A percentile compares a stretch with the other conserved stretches of the same genome.
Conservation (phyloP, 2,113 vertebrate species). For the Spea multiplicata region DNA sequence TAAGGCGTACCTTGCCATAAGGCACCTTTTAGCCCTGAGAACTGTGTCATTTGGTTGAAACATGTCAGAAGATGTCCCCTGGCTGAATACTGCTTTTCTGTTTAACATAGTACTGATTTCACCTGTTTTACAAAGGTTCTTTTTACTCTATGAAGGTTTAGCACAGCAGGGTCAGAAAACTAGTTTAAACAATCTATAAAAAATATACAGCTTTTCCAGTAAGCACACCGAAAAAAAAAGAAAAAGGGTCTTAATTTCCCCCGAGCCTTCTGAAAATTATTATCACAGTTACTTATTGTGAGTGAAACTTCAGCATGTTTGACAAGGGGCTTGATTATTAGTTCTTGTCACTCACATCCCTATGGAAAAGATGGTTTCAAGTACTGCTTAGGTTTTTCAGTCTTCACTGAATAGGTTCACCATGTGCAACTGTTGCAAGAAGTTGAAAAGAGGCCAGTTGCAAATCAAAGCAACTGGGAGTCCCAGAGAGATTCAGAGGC, state of each 20-base stretch:
- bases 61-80: neutral
- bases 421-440: conserved; percentile 12
- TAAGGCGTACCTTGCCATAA: neutral
- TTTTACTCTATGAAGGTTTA: neutral
- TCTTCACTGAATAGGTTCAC: neutral
- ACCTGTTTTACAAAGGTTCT: neutral
- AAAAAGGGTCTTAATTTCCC: conserved; percentile 25
- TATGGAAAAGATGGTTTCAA: conserved; percentile 18
- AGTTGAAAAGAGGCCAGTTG: conserved; percentile 14
- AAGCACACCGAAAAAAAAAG: conserved; percentile 6
- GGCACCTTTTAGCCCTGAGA: neutral
- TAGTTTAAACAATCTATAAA: neutral
- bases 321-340: conserved; percentile 29
- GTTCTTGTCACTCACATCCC: conserved; percentile 30
- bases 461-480: conserved; percentile 28
- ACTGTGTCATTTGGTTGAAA: neutral
- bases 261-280: conserved; percentile 19
- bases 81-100: neutral
- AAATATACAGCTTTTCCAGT: neutral
- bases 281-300: conserved; percentile 13
- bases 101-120: neutral
- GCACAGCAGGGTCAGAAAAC: neutral
- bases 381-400: conserved; percentile 13
- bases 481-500: conserved; percentile 22
- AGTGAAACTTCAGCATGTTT: conserved; percentile 29